Evolutionary conservation across 2,113 vertebrate genomes (phyloP), one percentile per base, ranked within the genome.

Genomic region (Erpornis zantholeuca): DNA sequence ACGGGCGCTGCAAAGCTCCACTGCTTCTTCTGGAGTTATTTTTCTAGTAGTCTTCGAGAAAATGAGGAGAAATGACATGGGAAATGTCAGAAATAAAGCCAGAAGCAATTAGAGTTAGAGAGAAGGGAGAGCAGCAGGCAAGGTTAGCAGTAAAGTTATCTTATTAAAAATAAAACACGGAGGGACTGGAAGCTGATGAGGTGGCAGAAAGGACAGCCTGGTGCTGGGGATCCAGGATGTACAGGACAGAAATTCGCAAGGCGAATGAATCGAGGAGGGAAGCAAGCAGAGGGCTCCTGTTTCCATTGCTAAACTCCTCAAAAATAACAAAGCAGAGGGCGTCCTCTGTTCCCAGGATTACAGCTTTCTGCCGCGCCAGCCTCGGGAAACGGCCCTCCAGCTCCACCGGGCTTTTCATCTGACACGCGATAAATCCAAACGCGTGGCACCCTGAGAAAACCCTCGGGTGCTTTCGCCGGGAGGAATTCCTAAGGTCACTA

Each of bases 61-160:
- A 96, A 96, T 78, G 92, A 97, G 94, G 95, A 92, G 94, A 97
- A 96, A 94, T 11, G 86, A 90, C 96, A 93, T 95, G 96, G 96
- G 95, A 97, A 97, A 97, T 94, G 96, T 95, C 94, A 96, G 94
- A 97, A 96, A 97, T 90, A 90, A 96, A 97, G 94, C 95, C 92
- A 96, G 94, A 92, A 96, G 95, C 94, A 97, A 96, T 96, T 90
- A 95, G 91, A 96, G 93, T 88, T 86, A 91, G 85, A 90, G 88
- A 88, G 92, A 88, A 75, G 95, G 10, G 19, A 93, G 79, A 83
- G 92, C 92, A 88, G 94, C 88, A 83, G 88, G 86, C 95, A 83
- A 92, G 95, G 88, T 94, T 97, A 94, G 96, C 94, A 47, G 94
- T 61, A 47, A 94, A 97, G 92, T 94, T 96, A 18, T 94, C 95